A percentile compares a stretch with the other conserved stretches of the same genome.
These are phyloP conservation scores for Turritopsis dohrnii DNA, from an alignment of 30 jellyfish, hydroid and myxozoan species.

Conservation along the genomic window DNA sequence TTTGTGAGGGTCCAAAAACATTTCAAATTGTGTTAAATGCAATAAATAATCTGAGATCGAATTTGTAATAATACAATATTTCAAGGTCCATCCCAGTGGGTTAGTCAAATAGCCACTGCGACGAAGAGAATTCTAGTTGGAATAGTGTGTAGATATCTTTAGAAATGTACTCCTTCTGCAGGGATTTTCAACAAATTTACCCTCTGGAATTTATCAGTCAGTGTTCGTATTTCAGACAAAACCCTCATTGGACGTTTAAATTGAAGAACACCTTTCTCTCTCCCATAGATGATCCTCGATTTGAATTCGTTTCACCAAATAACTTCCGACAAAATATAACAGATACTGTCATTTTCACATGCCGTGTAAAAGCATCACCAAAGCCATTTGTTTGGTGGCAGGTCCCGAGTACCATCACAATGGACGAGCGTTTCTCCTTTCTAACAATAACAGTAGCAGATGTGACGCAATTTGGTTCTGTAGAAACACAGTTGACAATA, in stretches of 20 bases:
- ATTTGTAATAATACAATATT: too few relatives aligned
- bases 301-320: conserved; percentile 25
- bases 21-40: too few relatives aligned
- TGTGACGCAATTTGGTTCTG: conserved; percentile 25
- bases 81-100: too few relatives aligned
- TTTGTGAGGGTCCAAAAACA: too few relatives aligned
- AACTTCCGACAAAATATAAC: conserved; percentile 4
- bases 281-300: conserved; percentile 9
- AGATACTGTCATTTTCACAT: conserved; percentile 2
- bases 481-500: conserved; percentile 19
- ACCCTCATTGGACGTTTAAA: background rate
- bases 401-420: background rate
- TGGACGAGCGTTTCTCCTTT: conserved; percentile 4
- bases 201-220: too few relatives aligned
- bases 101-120: too few relatives aligned
- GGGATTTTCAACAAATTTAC: too few relatives aligned
- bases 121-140: too few relatives aligned
- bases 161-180: too few relatives aligned
- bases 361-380: conserved; percentile 34
- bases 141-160: too few relatives aligned
- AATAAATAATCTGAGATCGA: too few relatives aligned
- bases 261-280: background rate
- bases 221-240: too few relatives aligned
- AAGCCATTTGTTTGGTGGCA: conserved; percentile 27
- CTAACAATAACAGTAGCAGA: background rate